Base-by-base conservation (phyloP, 2,888 invertebrate species). In the Drosophila merina region DNA sequence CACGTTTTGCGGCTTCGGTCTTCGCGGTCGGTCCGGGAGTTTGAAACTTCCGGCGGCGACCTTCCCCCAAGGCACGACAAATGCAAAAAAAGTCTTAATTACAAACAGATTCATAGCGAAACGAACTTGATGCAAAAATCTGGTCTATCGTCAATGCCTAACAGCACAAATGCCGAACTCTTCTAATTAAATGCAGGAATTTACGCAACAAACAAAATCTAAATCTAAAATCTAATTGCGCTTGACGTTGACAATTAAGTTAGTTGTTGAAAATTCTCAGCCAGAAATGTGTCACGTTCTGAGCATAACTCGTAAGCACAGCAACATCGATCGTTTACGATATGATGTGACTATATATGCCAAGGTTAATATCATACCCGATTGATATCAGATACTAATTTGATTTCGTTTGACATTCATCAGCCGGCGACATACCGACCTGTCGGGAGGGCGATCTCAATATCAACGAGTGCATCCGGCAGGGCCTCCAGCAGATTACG, bases 391-490 rank as follows among this genome's bases (percentile, higher is more conserved):
- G 44, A 44, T 30, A 64, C 36, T 54, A 60, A 57, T 59, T 74
- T 25, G 30, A 60, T 44, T 60, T 50, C 30, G 10, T n/a, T 57
- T 55, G 44, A 38, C 54, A 30, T 57, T 50, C 57, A 42, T 60
- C 69, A 90, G 90, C 89, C 30, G 75, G 63, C 30, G 93, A 93
- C 79, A 87, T 94, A 0, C 93, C 93, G 74, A 91, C 93, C 56
- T 94, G 94, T 81, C 91, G 92, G 51, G 92, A 93, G 70, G 92
- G 92, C 77, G 93, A 93, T 55, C 91, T 92, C n/a, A 93, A 94
- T 47, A 91, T 94, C 9, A 94, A 94, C 79, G 93, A 93, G 54
- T 95, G 95, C 77, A 88, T 95, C 30, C 91, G 92, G 59, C 93
- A 93, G 10, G 93, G 93, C 2, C 91, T 94, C 3, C 93, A 93